Percentiles rank a stretch among this genome's conserved stretches.
These are phyloP conservation scores for Griposia aprilina DNA, from an alignment of 2,888 invertebrate genomes.

Conservation along the genomic window DNA sequence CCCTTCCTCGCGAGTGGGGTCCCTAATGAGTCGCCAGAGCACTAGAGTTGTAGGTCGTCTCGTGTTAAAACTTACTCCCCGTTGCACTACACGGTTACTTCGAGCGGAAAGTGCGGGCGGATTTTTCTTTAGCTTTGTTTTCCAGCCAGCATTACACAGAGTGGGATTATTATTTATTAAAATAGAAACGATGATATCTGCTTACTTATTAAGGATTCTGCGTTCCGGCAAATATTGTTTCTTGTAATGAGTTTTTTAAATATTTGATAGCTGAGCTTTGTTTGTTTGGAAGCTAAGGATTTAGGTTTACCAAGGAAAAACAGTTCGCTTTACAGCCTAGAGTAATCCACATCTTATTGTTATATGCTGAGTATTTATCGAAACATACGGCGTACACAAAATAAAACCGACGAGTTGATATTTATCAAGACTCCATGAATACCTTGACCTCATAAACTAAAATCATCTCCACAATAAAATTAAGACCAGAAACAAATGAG, in stretches of 20 bases:
- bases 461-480: slow-evolving; percentile 61
- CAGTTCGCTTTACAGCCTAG: background rate
- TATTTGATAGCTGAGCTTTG: slow-evolving; percentile 37
- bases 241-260: slow-evolving; percentile 51
- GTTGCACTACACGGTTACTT: slow-evolving; percentile 82
- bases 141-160: slow-evolving; percentile 69
- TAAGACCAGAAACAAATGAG: slow-evolving; percentile 66
- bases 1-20: slow-evolving; percentile 81
- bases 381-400: background rate
- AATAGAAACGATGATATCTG: slow-evolving; percentile 63
- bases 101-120: slow-evolving; percentile 81
- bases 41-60: slow-evolving; percentile 89
- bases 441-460: slow-evolving; percentile 25
- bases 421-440: slow-evolving; percentile 9
- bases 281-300: slow-evolving; percentile 18
- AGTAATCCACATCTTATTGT: background rate
- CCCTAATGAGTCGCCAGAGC: slow-evolving; percentile 90
- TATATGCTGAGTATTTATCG: background rate
- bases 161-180: slow-evolving; percentile 78
- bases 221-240: slow-evolving; percentile 53
- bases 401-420: background rate
- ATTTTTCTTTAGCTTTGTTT: slow-evolving; percentile 85
- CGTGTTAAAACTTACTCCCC: slow-evolving; percentile 85
- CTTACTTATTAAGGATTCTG: slow-evolving; percentile 52
- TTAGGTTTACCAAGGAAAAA: slow-evolving; percentile 5